Evolutionary conservation across 2,888 invertebrate species (phyloP).

Genomic region (Hetaerina titia): DNA sequence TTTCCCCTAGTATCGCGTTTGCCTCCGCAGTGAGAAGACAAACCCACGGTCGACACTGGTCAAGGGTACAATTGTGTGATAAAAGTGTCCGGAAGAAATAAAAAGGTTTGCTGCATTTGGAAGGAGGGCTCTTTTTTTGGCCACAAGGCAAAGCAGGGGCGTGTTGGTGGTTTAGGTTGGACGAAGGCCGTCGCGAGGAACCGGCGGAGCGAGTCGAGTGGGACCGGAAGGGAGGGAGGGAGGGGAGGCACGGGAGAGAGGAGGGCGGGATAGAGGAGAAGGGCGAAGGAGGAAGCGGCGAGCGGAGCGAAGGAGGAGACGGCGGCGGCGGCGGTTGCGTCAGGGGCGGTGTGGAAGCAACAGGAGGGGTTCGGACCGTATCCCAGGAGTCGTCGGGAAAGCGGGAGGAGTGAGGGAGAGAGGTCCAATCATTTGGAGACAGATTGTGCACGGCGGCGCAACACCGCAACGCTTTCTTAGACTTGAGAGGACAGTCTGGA

Average conservation of each 20-base stretch:
- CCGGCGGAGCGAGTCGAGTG: too few relatives aligned
- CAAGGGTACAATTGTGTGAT: too few relatives aligned
- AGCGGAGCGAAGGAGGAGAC: slow-evolving; percentile 1
- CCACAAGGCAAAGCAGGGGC: too few relatives aligned
- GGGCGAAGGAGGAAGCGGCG: neutral
- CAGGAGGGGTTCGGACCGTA: slow-evolving; percentile 58
- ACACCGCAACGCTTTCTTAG: neutral
- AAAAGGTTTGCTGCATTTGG: too few relatives aligned
- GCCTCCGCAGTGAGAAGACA: neutral
- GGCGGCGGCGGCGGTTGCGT: slow-evolving; percentile 16
- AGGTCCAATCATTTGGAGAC: slow-evolving; percentile 22
- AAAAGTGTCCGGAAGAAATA: too few relatives aligned
- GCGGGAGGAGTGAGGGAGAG: slow-evolving; percentile 14
- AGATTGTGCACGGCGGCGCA: slow-evolving; percentile 14
- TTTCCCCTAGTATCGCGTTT: too few relatives aligned
- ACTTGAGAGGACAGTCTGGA: neutral
- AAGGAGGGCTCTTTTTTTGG: too few relatives aligned
- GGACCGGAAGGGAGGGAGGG: neutral
- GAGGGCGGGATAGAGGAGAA: neutral
- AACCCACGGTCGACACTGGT: neutral
- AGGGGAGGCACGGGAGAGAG: neutral
- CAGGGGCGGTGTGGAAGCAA: slow-evolving; percentile 49
- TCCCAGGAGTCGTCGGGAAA: slow-evolving; percentile 46
- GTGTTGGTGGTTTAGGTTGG: too few relatives aligned
- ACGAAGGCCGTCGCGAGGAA: too few relatives aligned